Percentiles rank a stretch among this genome's conserved stretches.
Conservation (phyloP, 2,888 invertebrate species). For the Notodonta dromedarius region DNA sequence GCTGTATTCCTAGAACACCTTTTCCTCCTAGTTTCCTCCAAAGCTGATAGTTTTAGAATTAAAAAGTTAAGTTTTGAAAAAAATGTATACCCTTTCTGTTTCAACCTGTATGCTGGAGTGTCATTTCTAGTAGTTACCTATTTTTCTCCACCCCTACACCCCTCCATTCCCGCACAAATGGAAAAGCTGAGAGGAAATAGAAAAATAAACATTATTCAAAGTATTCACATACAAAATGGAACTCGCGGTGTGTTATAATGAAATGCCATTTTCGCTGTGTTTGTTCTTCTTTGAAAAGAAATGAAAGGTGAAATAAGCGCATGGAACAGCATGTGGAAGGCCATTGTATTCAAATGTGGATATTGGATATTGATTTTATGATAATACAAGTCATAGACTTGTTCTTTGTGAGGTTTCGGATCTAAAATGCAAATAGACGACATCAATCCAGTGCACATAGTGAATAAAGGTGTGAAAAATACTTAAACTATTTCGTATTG, state of each 20-base stretch:
- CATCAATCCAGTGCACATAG: neutral
- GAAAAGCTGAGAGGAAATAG: constrained; percentile 8
- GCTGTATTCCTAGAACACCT: too few species aligned
- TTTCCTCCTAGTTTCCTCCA: too few species aligned
- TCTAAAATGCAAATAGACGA: neutral
- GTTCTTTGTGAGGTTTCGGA: constrained; percentile 10
- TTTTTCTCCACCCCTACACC: neutral
- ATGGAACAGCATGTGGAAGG: constrained; percentile 22
- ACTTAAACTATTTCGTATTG: too few species aligned
- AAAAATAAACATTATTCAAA: constrained; percentile 23
- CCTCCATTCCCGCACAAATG: constrained; percentile 10
- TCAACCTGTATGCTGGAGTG: too few species aligned
- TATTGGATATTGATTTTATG: constrained; percentile 60
- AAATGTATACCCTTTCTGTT: too few species aligned
- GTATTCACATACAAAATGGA: constrained; percentile 31
- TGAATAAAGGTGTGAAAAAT: too few species aligned
- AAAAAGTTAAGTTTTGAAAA: too few species aligned
- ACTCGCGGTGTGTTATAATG: constrained; percentile 41
- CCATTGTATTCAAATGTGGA: constrained; percentile 54
- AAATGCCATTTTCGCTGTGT: constrained; percentile 48
- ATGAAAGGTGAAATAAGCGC: constrained; percentile 49
- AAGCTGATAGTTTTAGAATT: too few species aligned
- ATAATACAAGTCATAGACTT: constrained; percentile 38
- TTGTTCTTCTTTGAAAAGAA: constrained; percentile 50
- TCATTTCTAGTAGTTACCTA: too few species aligned